These are phyloP conservation scores for Rhyacophila brunnea DNA, from an alignment of 1,140 invertebrate species.

Conservation along the genomic window DNA sequence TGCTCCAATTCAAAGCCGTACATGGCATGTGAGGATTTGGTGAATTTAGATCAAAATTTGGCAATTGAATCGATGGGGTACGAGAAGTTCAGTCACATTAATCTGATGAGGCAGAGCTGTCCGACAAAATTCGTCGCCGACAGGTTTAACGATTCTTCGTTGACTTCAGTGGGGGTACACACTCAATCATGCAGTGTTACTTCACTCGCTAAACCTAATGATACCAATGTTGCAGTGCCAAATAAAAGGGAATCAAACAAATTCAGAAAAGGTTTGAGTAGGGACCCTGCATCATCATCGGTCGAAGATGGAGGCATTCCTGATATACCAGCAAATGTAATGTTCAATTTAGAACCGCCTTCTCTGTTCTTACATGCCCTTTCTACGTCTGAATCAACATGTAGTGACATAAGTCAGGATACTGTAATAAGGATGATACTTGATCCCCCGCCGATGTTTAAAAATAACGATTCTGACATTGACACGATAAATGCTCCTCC, in stretches of 20 bases:
- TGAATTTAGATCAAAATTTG: conserved; percentile 59
- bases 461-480: conserved; percentile 47
- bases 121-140: conserved; percentile 58
- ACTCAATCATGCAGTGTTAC: conserved; percentile 44
- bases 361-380: conserved; percentile 20
- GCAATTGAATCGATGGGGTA: conserved; percentile 44
- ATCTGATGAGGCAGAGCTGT: conserved; percentile 41
- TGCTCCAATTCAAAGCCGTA: conserved; percentile 50
- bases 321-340: conserved; percentile 27
- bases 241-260: neutral
- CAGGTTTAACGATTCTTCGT: conserved; percentile 53
- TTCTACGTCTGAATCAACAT: conserved; percentile 36
- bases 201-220: conserved; percentile 15
- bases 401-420: conserved; percentile 38
- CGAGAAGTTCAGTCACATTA: conserved; percentile 25
- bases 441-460: conserved; percentile 58
- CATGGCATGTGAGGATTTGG: conserved; percentile 65
- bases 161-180: conserved; percentile 57
- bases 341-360: conserved; percentile 45
- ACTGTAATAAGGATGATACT: conserved; percentile 46
- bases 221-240: neutral
- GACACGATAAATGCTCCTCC: conserved; percentile 49
- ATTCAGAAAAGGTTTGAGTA: neutral
- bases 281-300: neutral
- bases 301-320: too few species aligned